These are phyloP conservation scores for Spisula subtruncata DNA, from an alignment of 2,888 invertebrate species.

Conservation along the genomic window DNA sequence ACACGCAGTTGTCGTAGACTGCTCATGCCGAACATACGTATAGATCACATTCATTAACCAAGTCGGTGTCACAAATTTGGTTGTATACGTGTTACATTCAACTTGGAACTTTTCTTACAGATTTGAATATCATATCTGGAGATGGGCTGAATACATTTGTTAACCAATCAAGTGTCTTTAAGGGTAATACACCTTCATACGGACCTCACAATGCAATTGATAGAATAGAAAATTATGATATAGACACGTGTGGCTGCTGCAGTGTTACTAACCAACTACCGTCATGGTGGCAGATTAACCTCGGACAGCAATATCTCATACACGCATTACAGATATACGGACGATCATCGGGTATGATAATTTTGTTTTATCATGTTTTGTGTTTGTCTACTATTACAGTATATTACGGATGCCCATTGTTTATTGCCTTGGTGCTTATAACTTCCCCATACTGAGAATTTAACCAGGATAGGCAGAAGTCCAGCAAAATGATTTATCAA, in stretches of 20 bases:
- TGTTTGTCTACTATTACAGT: not conserved
- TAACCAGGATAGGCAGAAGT: not conserved
- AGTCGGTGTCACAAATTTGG: too few species aligned
- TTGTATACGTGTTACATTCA: too few species aligned
- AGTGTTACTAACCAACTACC: not conserved
- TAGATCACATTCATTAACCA: too few species aligned
- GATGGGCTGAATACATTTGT: too few species aligned
- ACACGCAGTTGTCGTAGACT: too few species aligned
- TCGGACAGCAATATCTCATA: slow-evolving; percentile 10
- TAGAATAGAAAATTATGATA: not conserved
- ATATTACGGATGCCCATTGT: not conserved
- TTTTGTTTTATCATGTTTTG: not conserved
- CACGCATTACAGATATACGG: not conserved
- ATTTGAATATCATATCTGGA: not conserved
- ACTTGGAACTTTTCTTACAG: not conserved
- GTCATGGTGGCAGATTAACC: slow-evolving; percentile 35
- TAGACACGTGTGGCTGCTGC: slow-evolving; percentile 20
- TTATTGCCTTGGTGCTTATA: not conserved
- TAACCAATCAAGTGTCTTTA: not conserved
- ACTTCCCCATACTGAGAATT: not conserved
- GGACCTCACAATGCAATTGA: slow-evolving; percentile 3
- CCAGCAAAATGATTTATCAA: not conserved
- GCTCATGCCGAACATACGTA: too few species aligned
- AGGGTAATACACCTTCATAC: not conserved
- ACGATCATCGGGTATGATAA: not conserved